Percentiles rank a stretch among this genome's conserved stretches.
These are phyloP conservation scores for Euzophera pinguis DNA, from an alignment of 2,888 invertebrate species.

Conservation along the genomic window DNA sequence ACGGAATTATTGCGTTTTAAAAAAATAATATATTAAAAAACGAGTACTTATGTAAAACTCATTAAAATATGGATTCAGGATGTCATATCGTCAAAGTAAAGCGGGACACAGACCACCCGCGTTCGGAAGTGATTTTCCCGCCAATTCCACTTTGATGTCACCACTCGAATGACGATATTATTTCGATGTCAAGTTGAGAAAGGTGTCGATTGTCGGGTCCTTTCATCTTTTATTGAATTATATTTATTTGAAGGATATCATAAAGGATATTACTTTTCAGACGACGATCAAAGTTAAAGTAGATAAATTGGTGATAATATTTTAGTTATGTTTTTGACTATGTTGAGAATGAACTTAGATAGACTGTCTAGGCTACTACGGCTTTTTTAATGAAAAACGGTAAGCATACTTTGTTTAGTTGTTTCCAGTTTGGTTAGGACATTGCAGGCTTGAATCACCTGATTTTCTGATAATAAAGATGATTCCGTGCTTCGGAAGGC, in stretches of 20 bases:
- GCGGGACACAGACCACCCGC: constrained; percentile 8
- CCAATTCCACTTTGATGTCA: background rate
- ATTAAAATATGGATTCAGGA: background rate
- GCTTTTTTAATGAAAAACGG: too few species aligned
- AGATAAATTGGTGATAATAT: too few species aligned
- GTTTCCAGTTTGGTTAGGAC: too few species aligned
- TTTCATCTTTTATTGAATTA: constrained; percentile 4
- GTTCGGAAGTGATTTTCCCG: constrained; percentile 9
- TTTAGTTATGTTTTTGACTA: background rate
- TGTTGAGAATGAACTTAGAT: background rate
- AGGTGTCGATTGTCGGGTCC: constrained; percentile 1
- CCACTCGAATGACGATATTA: background rate
- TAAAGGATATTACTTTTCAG: background rate
- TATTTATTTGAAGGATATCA: background rate
- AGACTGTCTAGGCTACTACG: too few species aligned
- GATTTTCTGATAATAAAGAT: too few species aligned
- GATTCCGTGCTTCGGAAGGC: too few species aligned
- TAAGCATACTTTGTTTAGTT: too few species aligned
- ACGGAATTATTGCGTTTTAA: too few species aligned
- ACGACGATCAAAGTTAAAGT: too few species aligned
- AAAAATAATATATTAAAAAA: too few species aligned
- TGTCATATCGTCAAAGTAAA: background rate
- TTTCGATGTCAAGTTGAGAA: constrained; percentile 1
- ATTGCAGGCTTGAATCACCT: too few species aligned
- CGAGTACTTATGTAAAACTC: too few species aligned